These are phyloP conservation scores for Hemicordylus capensis DNA, from an alignment of 2,113 vertebrate species.

Conservation along the genomic window DNA sequence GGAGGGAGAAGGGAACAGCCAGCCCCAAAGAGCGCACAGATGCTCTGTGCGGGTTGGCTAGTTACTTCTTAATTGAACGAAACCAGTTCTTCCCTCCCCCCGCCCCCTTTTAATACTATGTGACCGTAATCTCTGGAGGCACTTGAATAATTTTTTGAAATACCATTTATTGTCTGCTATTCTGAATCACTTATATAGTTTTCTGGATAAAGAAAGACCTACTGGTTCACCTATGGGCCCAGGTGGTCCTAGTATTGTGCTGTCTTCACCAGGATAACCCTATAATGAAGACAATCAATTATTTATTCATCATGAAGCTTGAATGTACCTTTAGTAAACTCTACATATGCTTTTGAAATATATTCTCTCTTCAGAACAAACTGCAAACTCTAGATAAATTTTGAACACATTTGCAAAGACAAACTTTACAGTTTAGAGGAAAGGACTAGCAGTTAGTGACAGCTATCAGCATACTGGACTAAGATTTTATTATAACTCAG, in stretches of 20 bases:
- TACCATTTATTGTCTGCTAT: constrained; percentile 16
- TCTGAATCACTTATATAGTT: constrained; percentile 59
- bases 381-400: too few relatives aligned
- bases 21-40: too few relatives aligned
- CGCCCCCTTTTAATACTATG: neutral
- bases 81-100: neutral
- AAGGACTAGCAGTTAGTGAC: neutral
- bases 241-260: constrained; percentile 83
- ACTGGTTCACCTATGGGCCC: constrained; percentile 99
- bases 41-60: too few relatives aligned
- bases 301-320: neutral
- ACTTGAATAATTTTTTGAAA: constrained; percentile 4
- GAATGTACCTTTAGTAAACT: neutral
- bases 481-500: neutral
- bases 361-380: neutral
- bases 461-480: neutral
- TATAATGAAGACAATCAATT: constrained; percentile 67
- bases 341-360: neutral
- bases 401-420: neutral
- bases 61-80: neutral
- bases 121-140: neutral
- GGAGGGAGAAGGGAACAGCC: too few relatives aligned
- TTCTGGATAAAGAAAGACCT: constrained; percentile 90
- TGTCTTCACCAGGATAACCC: constrained; percentile 95
- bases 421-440: neutral